Conservation (phyloP, 2,113 vertebrate genomes). For the Pelodiscus sinensis region DNA sequence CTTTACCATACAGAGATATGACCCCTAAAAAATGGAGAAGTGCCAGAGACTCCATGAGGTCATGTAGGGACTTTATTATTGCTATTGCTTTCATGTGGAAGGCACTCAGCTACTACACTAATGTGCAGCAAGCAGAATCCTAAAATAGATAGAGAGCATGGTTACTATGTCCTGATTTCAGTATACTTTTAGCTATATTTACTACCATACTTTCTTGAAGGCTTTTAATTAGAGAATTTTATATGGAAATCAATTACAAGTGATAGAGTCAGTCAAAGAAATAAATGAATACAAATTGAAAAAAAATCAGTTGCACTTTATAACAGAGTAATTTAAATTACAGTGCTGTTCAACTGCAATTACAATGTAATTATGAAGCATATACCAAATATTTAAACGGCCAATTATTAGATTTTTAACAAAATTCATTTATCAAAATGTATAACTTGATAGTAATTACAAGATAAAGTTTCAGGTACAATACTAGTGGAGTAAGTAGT, state of each 20-base stretch:
- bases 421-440: background rate
- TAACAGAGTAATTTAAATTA: background rate
- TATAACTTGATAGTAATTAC: background rate
- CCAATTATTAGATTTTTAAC: background rate
- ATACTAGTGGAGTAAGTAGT: background rate
- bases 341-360: background rate
- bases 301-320: background rate
- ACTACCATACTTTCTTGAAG: background rate
- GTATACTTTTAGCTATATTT: background rate
- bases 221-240: background rate
- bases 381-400: accelerated
- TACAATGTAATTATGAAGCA: background rate
- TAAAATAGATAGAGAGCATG: background rate
- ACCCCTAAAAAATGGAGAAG: background rate
- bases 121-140: background rate
- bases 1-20: background rate
- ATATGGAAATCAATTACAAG: background rate
- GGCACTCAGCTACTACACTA: background rate
- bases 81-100: background rate
- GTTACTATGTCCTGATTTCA: background rate
- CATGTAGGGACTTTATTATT: background rate
- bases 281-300: background rate
- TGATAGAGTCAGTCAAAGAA: background rate
- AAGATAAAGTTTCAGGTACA: background rate
- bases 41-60: background rate